Evolutionary conservation across 2,888 invertebrate species (phyloP), one percentile per base, ranked within the genome.

Genomic region (Zootermopsis nevadensis): DNA sequence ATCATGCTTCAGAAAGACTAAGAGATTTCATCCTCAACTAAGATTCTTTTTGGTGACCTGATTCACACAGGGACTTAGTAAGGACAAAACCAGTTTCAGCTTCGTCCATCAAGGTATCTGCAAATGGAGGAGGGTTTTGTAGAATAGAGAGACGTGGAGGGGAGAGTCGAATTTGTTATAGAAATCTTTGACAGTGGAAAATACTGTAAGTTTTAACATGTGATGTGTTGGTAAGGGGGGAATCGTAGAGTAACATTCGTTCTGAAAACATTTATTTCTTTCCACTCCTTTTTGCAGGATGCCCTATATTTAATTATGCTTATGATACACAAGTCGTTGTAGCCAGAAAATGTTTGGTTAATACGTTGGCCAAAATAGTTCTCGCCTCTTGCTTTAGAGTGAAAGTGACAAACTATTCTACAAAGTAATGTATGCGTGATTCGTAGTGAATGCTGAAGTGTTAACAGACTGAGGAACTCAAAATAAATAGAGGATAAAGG

Each of bases 61-160:
- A 22, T 83, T 81, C 83, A 76, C 83, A 83, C 80, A 81, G 66
- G 48, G 82, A 30, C 77, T 77, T 77, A 77, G 77, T 42, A 77
- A 77, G 77, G 77, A 77, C 77, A 77, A 77, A 77, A 77, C 31
- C 55, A 42, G 48, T 77, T 77, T 77, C 77, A 77, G 24, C 77
- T 55, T 53, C 33, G 6, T 69, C 27, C 33, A 69, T 69, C 69
- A 33, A 33, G 31, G 31, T 33, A 33, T 69, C 69, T 69, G 69
- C 30, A 69, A 33, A 69, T 69, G 69, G 31, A 12, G 33, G 69
- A 69, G 48, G 77, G 31, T 30, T 53, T 22, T 4, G 30, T 19
- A 42, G 31, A 53, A 77, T n/a, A 53, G 77, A 42, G 27, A 77
- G 8, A 48, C 22, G 53, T 3, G 53, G 60, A 60, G n/a, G 60